Evolutionary conservation across 2,113 vertebrate species (phyloP).

Genomic region (Anseranas semipalmata): DNA sequence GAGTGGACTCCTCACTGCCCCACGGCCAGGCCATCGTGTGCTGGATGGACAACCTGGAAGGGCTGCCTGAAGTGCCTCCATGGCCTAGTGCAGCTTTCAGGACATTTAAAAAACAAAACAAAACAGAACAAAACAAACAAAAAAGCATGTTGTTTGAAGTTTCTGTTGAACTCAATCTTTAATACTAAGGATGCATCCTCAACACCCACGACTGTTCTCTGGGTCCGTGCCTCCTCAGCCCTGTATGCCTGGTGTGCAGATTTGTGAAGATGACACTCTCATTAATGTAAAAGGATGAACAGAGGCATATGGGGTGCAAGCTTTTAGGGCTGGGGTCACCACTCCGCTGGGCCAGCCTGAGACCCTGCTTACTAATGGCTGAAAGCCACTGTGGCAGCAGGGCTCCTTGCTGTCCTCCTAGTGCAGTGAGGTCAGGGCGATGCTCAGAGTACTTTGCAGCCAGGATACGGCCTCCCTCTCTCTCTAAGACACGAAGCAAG

Average conservation of each 20-base stretch:
- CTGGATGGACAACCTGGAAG: not conserved
- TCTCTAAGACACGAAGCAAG: too few relatives aligned
- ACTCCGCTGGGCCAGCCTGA: not conserved
- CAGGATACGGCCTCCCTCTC: too few relatives aligned
- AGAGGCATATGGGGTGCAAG: too few relatives aligned
- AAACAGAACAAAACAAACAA: not conserved
- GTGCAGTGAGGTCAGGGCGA: too few relatives aligned
- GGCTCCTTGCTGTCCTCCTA: not conserved
- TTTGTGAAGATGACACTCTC: not conserved
- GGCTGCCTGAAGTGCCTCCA: not conserved
- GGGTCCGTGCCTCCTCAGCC: not conserved
- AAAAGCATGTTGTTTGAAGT: not conserved
- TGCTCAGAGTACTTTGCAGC: too few relatives aligned
- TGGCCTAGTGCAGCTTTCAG: not conserved
- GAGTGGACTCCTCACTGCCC: not conserved
- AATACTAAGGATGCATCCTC: too few relatives aligned
- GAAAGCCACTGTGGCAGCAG: fast-evolving
- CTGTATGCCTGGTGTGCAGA: not conserved
- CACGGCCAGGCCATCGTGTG: not conserved
- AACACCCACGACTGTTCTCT: not conserved
- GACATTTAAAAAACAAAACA: not conserved
- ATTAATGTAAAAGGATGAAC: not conserved
- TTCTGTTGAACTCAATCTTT: not conserved
- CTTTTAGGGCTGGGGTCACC: too few relatives aligned
- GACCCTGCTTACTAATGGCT: fast-evolving